Conservation (phyloP, 2,113 vertebrate genomes). For the Leucosticte australis region DNA sequence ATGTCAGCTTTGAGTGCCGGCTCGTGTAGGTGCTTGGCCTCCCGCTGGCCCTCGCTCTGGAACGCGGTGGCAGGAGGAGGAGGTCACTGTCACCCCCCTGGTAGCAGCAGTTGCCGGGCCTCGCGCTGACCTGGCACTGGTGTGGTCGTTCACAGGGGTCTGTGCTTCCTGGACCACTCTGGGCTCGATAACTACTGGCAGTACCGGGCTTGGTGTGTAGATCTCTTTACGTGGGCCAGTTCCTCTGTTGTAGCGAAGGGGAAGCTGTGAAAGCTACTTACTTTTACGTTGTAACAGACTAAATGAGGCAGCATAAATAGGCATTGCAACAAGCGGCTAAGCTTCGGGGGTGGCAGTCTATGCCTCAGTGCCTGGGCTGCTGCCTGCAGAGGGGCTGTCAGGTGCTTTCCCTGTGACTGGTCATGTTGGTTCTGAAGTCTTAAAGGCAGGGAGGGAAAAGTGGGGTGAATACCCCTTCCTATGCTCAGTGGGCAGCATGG, state of each 20-base stretch:
- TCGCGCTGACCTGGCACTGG: background rate
- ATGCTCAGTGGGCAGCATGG: background rate
- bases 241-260: background rate
- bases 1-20: slow-evolving; percentile 57
- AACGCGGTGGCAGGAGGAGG: slow-evolving; percentile 11
- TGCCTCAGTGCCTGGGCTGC: background rate
- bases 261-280: background rate
- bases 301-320: background rate
- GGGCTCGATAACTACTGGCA: background rate
- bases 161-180: background rate
- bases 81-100: background rate
- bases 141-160: background rate
- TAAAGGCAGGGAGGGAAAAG: background rate
- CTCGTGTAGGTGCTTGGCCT: slow-evolving; percentile 56
- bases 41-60: background rate
- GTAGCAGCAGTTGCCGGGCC: background rate
- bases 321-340: background rate
- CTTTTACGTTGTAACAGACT: background rate
- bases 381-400: background rate
- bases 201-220: background rate
- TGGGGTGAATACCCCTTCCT: background rate
- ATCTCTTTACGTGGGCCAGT: background rate
- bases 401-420: background rate
- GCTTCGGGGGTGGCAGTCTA: accelerated
- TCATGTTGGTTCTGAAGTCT: background rate